phyloP scores from a whole-genome alignment of 1,140 invertebrate species.

The Coenobita brevimanus region DNA sequence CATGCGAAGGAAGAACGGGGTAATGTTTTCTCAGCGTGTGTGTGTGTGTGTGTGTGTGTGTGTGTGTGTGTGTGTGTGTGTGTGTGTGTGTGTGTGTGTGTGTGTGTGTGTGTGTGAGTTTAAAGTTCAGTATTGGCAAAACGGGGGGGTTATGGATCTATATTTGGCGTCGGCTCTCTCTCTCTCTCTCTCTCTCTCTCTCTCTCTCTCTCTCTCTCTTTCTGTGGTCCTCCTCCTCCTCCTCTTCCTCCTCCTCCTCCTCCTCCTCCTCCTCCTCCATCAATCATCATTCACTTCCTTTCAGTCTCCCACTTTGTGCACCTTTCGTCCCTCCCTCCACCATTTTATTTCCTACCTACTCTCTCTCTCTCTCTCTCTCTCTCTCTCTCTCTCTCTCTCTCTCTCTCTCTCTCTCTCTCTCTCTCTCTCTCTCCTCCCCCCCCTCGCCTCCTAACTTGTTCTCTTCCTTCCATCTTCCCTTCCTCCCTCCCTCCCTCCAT shows the following conservation, averaged over 20 bases:
- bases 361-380: neutral
- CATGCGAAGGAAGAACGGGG: too few species aligned
- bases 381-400: neutral
- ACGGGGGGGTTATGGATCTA: too few species aligned
- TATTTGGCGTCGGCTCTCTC: too few species aligned
- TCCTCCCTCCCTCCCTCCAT: neutral
- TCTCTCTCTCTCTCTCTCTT: constrained; percentile 24
- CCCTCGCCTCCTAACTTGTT: too few species aligned
- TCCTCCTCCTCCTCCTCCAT: neutral
- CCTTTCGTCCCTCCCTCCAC: neutral
- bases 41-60: too few species aligned
- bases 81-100: too few species aligned
- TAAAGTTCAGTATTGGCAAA: too few species aligned
- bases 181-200: constrained; percentile 18
- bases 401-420: neutral
- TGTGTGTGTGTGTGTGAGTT: too few species aligned
- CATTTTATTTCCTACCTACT: neutral
- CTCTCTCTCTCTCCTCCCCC: neutral
- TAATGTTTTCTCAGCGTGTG: too few species aligned
- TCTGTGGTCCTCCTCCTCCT: too few species aligned
- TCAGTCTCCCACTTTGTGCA: neutral
- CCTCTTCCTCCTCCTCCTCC: constrained; percentile 6
- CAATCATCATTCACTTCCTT: too few species aligned
- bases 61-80: too few species aligned
- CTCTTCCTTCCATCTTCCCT: neutral